Base-by-base conservation (phyloP, 1,140 invertebrate genomes). In the Bemisia tabaci region DNA sequence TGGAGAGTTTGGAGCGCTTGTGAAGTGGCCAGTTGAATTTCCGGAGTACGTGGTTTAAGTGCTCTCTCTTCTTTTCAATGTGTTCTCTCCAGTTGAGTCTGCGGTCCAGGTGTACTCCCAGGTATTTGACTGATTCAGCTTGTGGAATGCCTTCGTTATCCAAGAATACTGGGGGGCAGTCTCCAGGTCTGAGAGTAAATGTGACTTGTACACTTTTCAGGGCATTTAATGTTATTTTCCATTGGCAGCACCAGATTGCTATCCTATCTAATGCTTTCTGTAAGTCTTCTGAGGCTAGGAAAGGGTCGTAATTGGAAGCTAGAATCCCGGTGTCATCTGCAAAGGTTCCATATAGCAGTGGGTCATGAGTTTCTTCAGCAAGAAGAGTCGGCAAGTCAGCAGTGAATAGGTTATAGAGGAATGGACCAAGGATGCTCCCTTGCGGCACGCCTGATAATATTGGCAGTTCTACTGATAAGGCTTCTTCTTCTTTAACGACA, bases 221-320 rank as follows among this genome's bases (percentile, higher is more conserved):
- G 61, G 67, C 39, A 65, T 74, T 75, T 1, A 71, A 66, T 70
- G 72, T 74, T 39, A 73, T 73, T 65, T 69, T 66, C 73, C 73
- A 75, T 25, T 67, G 72, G 0, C 70, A 60, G n/a, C 67, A 60
- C 72, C 71, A 75, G 11, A 58, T 21, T 33, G 71, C 62, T 12
- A 73, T 63, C 60, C 68, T 25, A 12, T 68, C 60, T 0, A 73
- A 58, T n/a, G 68, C 48, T 11, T 62, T 68, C 70, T 75, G 72
- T 5, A 75, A 62, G 22, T 65, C 59, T 25, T 33, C 25, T 33
- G 73, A 71, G 9, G 74, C 70, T n/a, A n/a, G n/a, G n/a, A n/a
- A n/a, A n/a, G n/a, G n/a, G n/a, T n/a, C n/a, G n/a, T n/a, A n/a
- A n/a, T n/a, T n/a, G n/a, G n/a, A n/a, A n/a, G n/a, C n/a, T n/a